Evolutionary conservation across 2,797 vertebrate species (phyloP), one percentile per base, ranked within the genome.

Genomic region (Distichodus sexfasciatus): DNA sequence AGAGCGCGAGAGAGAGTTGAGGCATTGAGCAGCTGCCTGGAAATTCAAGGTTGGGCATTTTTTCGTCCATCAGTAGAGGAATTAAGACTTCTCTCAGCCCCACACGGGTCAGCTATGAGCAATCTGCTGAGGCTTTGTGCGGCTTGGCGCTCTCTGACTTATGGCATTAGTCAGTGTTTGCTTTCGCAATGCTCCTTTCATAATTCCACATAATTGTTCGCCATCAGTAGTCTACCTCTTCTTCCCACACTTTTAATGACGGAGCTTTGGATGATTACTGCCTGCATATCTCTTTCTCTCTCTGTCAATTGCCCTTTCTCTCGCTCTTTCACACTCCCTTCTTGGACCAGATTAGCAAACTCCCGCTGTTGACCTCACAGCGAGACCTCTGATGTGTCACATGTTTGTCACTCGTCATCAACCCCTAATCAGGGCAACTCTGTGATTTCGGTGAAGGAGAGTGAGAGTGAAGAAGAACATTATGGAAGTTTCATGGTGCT

Each of bases 371-470:
- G 66, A 62, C 65, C 57, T 12, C 66, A 58, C 74, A 51, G 57
- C 19, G 64, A 59, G 69, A 68, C 59, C 63, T 26, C 66, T 62
- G 64, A 51, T 31, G 54, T 28, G 17, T 72, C 68, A 68, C 72
- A 66, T 69, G 51, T 38, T 46, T 48, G 61, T 60, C 63, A 76
- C 67, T 62, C 73, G 66, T 51, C 23, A 28, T 62, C 66, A 21
- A 31, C 58, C 46, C 28, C 64, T 67, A 79, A 67, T 63, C 71
- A 71, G 68, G 36, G 63, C 29, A 35, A 29, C 21, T 43, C 43
- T 48, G 26, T 55, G 65, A 19, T 44, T 57, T 57, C 51, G 64
- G 71, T 53, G 64, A 33, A 41, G 38, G n/a, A 23, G 70, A 63
- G 35, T 66, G 43, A 69, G 65, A 46, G 48, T 54, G 55, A 29